A percentile compares a stretch with the other conserved stretches of the same genome.
phyloP scores from a whole-genome alignment of 2,888 invertebrate genomes.

The Hetaerina titia region DNA sequence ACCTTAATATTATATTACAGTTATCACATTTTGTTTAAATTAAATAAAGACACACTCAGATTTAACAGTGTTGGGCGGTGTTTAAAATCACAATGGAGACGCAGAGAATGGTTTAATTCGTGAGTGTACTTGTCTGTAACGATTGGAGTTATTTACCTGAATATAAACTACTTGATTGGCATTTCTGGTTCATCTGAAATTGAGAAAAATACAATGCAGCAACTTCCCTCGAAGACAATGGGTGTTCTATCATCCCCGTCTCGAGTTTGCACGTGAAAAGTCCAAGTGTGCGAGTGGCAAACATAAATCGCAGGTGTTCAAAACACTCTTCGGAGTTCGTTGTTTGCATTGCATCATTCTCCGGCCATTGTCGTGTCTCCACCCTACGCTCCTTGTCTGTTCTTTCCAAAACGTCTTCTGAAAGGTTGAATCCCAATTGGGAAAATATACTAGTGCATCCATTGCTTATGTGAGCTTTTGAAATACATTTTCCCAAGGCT shows the following conservation, averaged over 20 bases:
- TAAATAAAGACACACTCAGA: too few species aligned
- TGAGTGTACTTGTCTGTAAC: neutral
- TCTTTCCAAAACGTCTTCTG: neutral
- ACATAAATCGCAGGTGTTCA: slow-evolving; percentile 12
- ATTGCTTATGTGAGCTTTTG: too few species aligned
- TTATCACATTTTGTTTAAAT: too few species aligned
- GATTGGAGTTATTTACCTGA: neutral
- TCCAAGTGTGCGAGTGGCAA: neutral
- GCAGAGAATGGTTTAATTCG: too few species aligned
- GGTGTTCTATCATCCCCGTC: neutral
- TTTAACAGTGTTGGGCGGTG: too few species aligned
- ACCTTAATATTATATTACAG: too few species aligned
- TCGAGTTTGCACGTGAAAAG: neutral
- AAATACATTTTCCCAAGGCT: neutral
- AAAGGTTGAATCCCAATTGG: neutral
- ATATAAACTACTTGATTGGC: neutral
- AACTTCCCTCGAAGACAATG: neutral
- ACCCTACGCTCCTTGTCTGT: neutral
- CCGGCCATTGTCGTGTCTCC: neutral
- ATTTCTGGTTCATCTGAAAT: neutral
- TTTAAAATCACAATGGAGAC: too few species aligned
- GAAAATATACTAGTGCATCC: neutral
- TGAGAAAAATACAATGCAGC: neutral
- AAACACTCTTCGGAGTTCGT: neutral
- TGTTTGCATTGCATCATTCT: neutral